Conservation (phyloP, 2,888 invertebrate species). For the Neelides folsomi region DNA sequence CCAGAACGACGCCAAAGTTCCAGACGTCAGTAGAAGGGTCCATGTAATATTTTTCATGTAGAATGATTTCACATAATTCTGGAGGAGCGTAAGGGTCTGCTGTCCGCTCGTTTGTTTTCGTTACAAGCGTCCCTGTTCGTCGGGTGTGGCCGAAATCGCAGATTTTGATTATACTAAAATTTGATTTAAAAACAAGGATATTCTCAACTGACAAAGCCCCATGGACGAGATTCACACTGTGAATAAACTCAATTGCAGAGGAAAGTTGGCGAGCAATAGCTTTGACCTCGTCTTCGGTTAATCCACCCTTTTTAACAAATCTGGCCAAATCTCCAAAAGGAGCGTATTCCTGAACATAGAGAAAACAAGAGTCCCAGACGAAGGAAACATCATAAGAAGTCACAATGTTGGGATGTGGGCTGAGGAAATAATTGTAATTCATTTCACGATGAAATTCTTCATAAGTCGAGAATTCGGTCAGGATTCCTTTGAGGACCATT, state of each 20-base stretch:
- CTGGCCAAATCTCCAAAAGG: slow-evolving; percentile 56
- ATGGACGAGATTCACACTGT: slow-evolving; percentile 11
- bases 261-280: slow-evolving; percentile 3
- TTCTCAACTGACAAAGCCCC: slow-evolving; percentile 9
- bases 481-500: slow-evolving; percentile 55
- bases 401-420: slow-evolving; percentile 60
- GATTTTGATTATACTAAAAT: slow-evolving; percentile 8
- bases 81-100: slow-evolving; percentile 50
- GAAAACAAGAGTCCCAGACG: slow-evolving; percentile 45
- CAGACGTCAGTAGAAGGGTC: slow-evolving; percentile 56
- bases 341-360: slow-evolving; percentile 59
- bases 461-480: slow-evolving; percentile 45
- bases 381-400: slow-evolving; percentile 60
- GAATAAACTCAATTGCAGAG: slow-evolving; percentile 12
- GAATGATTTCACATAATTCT: slow-evolving; percentile 47
- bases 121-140: slow-evolving; percentile 3
- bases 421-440: slow-evolving; percentile 60
- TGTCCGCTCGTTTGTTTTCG: slow-evolving; percentile 45
- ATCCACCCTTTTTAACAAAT: slow-evolving; percentile 31
- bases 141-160: slow-evolving; percentile 8
- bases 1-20: slow-evolving; percentile 59
- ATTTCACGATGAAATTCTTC: slow-evolving; percentile 60
- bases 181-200: slow-evolving; percentile 9
- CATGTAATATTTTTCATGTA: slow-evolving; percentile 52
- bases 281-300: slow-evolving; percentile 8